A percentile compares a stretch with the other conserved stretches of the same genome.
These are phyloP conservation scores for Ptychadena robeensis DNA, from an alignment of 2,797 vertebrate species.

Conservation along the genomic window DNA sequence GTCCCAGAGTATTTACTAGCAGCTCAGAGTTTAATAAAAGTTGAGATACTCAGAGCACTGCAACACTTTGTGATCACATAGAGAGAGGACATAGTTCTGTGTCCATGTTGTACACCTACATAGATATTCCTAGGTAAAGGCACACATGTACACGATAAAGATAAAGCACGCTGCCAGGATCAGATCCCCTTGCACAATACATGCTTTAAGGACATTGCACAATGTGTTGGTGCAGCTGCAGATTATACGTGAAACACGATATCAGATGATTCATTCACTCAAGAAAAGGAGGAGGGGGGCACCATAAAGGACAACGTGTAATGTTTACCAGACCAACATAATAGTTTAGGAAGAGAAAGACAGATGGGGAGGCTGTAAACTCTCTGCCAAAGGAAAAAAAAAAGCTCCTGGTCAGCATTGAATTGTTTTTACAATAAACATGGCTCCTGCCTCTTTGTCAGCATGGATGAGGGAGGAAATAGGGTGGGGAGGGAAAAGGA, in stretches of 20 bases:
- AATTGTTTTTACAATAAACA: constrained; percentile 56
- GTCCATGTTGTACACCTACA: background rate
- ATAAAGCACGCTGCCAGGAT: background rate
- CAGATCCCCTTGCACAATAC: background rate
- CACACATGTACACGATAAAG: background rate
- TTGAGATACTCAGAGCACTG: too few relatives aligned
- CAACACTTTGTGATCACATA: too few relatives aligned
- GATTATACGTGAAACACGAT: background rate
- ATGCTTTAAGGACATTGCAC: background rate
- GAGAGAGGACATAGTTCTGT: too few relatives aligned
- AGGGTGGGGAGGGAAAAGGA: constrained; percentile 26
- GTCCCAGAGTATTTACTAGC: too few relatives aligned
- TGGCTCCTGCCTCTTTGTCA: constrained; percentile 53
- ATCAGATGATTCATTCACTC: background rate
- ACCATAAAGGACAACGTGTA: background rate
- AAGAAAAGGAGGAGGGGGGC: background rate
- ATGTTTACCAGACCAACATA: background rate
- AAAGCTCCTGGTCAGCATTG: constrained; percentile 25
- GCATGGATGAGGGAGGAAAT: constrained; percentile 23
- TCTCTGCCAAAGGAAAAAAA: background rate
- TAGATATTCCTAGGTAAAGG: background rate
- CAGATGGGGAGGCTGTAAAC: constrained; percentile 32
- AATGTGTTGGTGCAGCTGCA: constrained; percentile 11
- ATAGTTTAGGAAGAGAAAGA: background rate
- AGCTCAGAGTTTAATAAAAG: too few relatives aligned